Evolutionary conservation across 2,888 invertebrate genomes (phyloP), one percentile per base, ranked within the genome.

Genomic region (Clepsis dumicolana): DNA sequence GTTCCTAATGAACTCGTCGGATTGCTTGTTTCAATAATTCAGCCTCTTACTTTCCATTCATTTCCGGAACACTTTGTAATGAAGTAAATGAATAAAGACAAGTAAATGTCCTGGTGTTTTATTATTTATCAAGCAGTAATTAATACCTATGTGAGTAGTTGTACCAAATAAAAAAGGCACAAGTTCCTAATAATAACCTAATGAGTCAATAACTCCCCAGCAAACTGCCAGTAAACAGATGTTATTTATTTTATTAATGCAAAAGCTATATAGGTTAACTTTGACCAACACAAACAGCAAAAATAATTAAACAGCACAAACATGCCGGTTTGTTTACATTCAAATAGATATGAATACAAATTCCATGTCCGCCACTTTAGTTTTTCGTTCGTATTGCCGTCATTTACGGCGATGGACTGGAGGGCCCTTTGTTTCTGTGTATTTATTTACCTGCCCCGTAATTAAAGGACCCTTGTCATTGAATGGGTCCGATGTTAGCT

Each of bases 391-490:
- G 59, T 50, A 52, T 59, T 66, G 48, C 66, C 61, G 61, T 66
- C 66, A 66, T 61, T 66, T 56, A 38, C 32, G 48, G 18, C 54
- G 66, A 56, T 66, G 66, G 48, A 48, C 48, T 56, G 35, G 27
- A 50, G 18, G 24, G 48, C 35, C 50, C 56, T 67, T 57, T 63
- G 67, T 63, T 67, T 38, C 41, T 59, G 41, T 59, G 50, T 56
- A 38, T 63, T 50, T 67, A 52, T 63, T 67, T 67, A 63, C 56
- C 62, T 63, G 67, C 29, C 53, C 35, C 62, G 56, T 67, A 67
- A 63, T 67, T 67, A 67, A 57, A 63, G 62, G 62, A 67, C 67
- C 62, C 67, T 67, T 67, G 62, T 67, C 67, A 67, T 56, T 67
- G 62, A 44, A 67, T 35, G 48, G 56, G 38, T 24, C 62, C 32